A percentile compares a stretch with the other conserved stretches of the same genome.
Conservation (phyloP, 2,888 invertebrate genomes). For the Drosophila atroscutellata region DNA sequence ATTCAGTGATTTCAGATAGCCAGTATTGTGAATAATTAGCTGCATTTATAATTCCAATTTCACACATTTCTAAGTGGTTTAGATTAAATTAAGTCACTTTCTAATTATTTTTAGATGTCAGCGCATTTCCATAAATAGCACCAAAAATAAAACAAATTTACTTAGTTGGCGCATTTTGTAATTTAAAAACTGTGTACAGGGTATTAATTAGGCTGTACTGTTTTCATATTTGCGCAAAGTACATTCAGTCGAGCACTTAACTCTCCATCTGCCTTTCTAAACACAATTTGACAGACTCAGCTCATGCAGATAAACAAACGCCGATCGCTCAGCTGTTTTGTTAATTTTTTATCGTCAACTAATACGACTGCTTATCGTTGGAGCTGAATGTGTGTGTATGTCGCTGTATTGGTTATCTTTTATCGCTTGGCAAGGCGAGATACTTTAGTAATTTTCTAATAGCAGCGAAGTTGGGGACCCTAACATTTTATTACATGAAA, state of each 20-base stretch:
- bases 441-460: slow-evolving; percentile 9
- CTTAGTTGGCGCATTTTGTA: too few species aligned
- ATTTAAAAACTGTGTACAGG: not conserved
- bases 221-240: not conserved
- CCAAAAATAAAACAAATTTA: too few species aligned
- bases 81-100: not conserved
- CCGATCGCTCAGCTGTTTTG: slow-evolving; percentile 51
- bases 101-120: not conserved
- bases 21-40: not conserved
- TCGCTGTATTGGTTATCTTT: slow-evolving; percentile 47
- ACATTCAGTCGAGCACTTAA: not conserved
- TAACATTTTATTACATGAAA: slow-evolving; percentile 53
- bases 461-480: not conserved
- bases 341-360: slow-evolving; percentile 30
- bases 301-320: slow-evolving; percentile 27
- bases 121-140: not conserved
- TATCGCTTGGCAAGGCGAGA: slow-evolving; percentile 23
- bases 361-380: slow-evolving; percentile 44
- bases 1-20: not conserved
- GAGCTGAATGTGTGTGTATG: not conserved
- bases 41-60: not conserved
- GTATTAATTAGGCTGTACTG: not conserved
- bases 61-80: not conserved
- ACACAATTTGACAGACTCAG: slow-evolving; percentile 12
- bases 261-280: not conserved